Percentiles rank a stretch among this genome's conserved stretches.
These are phyloP conservation scores for Acanthiza pusilla DNA, from an alignment of 2,797 vertebrate species.

Conservation along the genomic window DNA sequence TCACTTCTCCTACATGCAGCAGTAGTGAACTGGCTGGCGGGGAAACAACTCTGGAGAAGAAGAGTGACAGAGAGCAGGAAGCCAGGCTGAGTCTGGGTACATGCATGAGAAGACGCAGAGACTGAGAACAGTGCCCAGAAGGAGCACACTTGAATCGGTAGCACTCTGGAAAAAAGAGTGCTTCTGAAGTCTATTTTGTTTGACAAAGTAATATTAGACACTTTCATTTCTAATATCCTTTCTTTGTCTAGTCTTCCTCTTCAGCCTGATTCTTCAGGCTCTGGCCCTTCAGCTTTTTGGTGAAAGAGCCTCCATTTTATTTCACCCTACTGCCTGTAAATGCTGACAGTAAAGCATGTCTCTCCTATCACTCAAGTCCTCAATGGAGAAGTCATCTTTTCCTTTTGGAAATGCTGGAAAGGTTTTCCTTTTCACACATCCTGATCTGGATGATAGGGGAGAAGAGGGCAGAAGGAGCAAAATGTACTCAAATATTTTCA, in stretches of 20 bases:
- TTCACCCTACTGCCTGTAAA: not conserved
- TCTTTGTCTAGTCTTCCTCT: not conserved
- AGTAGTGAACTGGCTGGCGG: not conserved
- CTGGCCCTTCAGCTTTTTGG: not conserved
- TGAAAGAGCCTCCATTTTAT: not conserved
- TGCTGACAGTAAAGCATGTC: not conserved
- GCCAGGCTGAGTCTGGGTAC: not conserved
- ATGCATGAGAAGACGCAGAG: not conserved
- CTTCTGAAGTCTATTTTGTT: not conserved
- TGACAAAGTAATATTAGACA: not conserved
- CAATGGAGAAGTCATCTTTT: not conserved
- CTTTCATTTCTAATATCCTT: not conserved
- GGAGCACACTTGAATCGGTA: not conserved
- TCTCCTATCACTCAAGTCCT: not conserved
- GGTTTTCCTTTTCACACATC: not conserved
- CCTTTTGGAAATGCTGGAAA: not conserved
- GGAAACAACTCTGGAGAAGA: not conserved
- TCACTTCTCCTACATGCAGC: not conserved
- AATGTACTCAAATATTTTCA: not conserved
- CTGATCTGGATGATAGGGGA: not conserved
- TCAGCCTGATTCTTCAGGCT: not conserved
- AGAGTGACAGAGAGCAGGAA: no score
- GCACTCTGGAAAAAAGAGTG: not conserved
- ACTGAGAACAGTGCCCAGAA: not conserved
- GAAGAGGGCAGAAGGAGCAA: not conserved